These are phyloP conservation scores for Coptodon rendalli DNA, from an alignment of 2,113 vertebrate genomes.

Conservation along the genomic window DNA sequence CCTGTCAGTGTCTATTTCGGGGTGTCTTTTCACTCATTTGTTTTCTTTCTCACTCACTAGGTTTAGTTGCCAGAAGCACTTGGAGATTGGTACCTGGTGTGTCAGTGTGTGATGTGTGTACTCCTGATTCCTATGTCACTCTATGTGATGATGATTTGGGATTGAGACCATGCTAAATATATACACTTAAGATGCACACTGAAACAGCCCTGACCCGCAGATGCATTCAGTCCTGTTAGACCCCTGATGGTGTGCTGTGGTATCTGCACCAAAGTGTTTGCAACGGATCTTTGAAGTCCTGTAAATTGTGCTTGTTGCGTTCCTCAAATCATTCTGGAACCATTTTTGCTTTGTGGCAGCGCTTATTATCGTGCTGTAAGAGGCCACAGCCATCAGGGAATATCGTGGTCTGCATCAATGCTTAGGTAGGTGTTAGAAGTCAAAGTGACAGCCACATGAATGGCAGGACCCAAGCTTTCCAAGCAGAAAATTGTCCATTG, in stretches of 20 bases:
- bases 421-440: background rate
- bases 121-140: background rate
- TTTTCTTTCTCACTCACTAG: background rate
- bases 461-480: background rate
- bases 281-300: background rate
- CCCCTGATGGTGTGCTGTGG: background rate
- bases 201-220: background rate
- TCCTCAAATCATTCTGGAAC: background rate
- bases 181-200: background rate
- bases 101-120: background rate
- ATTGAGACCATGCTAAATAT: background rate
- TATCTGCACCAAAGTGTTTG: background rate
- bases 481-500: background rate
- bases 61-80: background rate
- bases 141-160: background rate
- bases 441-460: background rate
- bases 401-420: background rate
- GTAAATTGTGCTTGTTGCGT: background rate
- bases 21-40: background rate
- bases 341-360: background rate
- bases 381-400: background rate
- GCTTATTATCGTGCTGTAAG: background rate
- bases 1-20: background rate
- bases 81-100: background rate
- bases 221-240: background rate